Evolutionary conservation across 2,113 vertebrate species (phyloP).

Genomic region (Spizaetus ornatus): DNA sequence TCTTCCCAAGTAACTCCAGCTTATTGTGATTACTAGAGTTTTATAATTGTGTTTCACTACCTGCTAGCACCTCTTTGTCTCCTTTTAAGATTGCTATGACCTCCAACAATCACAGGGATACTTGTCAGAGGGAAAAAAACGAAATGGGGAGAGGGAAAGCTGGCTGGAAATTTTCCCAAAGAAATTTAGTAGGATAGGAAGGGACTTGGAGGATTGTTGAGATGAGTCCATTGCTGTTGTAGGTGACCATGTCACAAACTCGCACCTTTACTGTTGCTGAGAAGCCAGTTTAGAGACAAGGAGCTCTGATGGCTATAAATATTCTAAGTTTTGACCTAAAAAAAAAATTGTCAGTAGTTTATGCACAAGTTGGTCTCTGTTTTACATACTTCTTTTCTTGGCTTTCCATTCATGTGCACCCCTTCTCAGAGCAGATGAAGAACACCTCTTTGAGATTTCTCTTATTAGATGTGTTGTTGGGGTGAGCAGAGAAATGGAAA

Average conservation of each 20-base stretch:
- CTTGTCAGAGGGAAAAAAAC: background rate
- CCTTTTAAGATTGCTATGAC: background rate
- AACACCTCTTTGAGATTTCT: background rate
- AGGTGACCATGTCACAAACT: background rate
- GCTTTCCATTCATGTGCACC: background rate
- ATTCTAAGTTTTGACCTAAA: background rate
- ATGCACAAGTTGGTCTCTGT: background rate
- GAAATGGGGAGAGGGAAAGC: rapidly evolving
- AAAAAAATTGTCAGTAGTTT: background rate
- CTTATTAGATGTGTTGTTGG: background rate
- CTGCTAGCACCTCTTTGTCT: background rate
- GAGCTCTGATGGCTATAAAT: background rate
- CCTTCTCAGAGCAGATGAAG: background rate
- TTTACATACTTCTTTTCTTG: background rate
- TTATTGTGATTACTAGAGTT: background rate
- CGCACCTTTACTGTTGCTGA: background rate
- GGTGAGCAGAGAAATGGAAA: background rate
- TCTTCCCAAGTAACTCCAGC: background rate
- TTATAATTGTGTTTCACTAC: background rate
- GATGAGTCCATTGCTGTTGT: background rate
- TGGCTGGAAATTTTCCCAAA: background rate
- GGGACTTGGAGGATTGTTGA: background rate
- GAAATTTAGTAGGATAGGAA: background rate
- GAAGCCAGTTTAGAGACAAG: background rate
- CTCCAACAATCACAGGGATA: background rate